A percentile compares a stretch with the other conserved stretches of the same genome.
phyloP scores from a whole-genome alignment of 1,140 invertebrate species.

The Rhyzopertha dominica region DNA sequence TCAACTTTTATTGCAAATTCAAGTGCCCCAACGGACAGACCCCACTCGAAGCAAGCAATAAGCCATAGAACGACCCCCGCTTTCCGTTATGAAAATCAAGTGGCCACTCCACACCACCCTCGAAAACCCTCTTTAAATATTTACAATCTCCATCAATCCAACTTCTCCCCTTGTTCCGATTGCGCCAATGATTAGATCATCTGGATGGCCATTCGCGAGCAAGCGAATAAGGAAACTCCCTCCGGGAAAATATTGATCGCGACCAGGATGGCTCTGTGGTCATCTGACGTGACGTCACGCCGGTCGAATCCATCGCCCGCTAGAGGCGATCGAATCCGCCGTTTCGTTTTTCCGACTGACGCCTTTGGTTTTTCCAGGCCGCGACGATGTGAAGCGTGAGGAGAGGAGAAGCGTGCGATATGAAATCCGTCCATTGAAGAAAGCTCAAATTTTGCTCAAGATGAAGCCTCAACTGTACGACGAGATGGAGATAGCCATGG shows the following conservation, averaged over 20 bases:
- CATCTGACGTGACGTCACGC: conserved; percentile 36
- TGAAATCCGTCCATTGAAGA: background rate
- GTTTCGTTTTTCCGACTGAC: conserved; percentile 6
- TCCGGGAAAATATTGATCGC: conserved; percentile 39
- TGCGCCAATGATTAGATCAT: no score
- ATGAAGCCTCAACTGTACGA: conserved; percentile 5
- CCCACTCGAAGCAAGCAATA: no score
- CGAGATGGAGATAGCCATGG: background rate
- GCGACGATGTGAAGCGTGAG: background rate
- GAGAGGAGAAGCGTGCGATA: background rate
- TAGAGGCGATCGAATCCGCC: conserved; percentile 20
- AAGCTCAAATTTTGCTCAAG: conserved; percentile 4
- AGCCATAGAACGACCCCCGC: no score
- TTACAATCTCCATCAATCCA: no score
- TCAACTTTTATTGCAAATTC: no score
- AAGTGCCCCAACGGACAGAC: no score
- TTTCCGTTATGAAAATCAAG: no score
- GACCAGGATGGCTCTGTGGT: conserved; percentile 21
- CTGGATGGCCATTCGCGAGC: no score
- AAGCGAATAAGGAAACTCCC: no score
- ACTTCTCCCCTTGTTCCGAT: no score
- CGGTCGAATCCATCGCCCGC: conserved; percentile 35
- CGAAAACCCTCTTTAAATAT: no score
- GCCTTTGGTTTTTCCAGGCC: background rate
- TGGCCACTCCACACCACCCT: no score